Evolutionary conservation across 2,888 invertebrate species (phyloP).

Genomic region (Corbicula japonica): DNA sequence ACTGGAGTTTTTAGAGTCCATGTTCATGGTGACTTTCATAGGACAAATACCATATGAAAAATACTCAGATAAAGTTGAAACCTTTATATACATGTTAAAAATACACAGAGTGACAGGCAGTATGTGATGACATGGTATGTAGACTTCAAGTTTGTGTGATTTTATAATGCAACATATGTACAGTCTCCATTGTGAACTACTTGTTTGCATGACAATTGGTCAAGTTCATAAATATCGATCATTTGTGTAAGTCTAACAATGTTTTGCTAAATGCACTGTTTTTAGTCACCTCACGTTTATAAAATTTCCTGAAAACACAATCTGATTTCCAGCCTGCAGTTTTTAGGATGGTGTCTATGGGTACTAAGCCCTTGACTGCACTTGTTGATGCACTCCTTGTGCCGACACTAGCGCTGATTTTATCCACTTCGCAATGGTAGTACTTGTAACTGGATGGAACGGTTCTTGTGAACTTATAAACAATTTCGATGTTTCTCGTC

Average conservation of each 20-base stretch:
- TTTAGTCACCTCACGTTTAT: conserved; percentile 6
- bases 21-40: background rate
- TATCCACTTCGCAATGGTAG: background rate
- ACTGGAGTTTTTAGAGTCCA: conserved; percentile 35
- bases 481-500: no score
- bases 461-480: no score
- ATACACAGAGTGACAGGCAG: background rate
- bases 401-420: background rate
- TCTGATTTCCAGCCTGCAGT: conserved; percentile 19
- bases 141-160: background rate
- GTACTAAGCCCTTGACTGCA: background rate
- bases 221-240: no score
- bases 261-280: background rate
- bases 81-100: background rate
- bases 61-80: background rate
- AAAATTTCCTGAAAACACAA: conserved; percentile 13
- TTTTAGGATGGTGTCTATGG: conserved; percentile 8
- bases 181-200: no score
- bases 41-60: background rate
- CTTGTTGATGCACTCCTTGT: background rate
- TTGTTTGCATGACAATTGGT: no score
- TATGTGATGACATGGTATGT: background rate
- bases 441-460: no score
- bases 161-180: background rate
- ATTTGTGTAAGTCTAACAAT: background rate